phyloP scores from a whole-genome alignment of 2,113 vertebrate genomes.

The Gyps fulvus region DNA sequence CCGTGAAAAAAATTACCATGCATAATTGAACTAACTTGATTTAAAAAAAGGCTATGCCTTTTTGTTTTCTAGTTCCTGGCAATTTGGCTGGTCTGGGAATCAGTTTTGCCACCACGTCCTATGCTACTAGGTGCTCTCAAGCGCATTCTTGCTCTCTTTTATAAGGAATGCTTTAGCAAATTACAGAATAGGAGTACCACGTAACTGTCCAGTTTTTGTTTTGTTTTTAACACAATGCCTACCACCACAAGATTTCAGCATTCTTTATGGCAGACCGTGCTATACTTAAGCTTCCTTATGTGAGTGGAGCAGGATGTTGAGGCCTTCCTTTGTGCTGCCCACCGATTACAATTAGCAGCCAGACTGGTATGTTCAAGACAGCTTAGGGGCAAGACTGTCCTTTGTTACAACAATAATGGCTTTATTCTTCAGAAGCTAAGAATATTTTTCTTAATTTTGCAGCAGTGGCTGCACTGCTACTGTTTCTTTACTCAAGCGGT shows the following conservation, averaged over 20 bases:
- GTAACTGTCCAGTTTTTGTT: no score
- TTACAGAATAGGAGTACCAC: no score
- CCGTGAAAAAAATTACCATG: not conserved
- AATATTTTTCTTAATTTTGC: not conserved
- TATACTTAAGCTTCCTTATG: not conserved
- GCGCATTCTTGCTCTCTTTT: not conserved
- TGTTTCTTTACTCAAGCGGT: not conserved
- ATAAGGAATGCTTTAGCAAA: not conserved
- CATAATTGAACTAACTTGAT: not conserved
- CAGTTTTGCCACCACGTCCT: not conserved
- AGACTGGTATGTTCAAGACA: rapidly evolving
- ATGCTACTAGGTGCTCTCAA: not conserved
- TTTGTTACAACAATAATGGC: not conserved
- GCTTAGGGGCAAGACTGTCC: not conserved
- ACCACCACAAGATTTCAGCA: not conserved
- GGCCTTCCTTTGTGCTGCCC: not conserved
- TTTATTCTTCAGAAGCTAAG: not conserved
- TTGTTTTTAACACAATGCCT: not conserved
- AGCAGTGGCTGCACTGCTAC: not conserved
- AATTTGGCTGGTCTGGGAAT: not conserved
- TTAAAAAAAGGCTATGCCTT: not conserved
- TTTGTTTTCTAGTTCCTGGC: not conserved
- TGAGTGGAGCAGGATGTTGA: not conserved
- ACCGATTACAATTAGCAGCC: not conserved
- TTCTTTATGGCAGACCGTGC: not conserved